Conservation (phyloP, 1,140 invertebrate genomes). For the Camponotus floridanus region DNA sequence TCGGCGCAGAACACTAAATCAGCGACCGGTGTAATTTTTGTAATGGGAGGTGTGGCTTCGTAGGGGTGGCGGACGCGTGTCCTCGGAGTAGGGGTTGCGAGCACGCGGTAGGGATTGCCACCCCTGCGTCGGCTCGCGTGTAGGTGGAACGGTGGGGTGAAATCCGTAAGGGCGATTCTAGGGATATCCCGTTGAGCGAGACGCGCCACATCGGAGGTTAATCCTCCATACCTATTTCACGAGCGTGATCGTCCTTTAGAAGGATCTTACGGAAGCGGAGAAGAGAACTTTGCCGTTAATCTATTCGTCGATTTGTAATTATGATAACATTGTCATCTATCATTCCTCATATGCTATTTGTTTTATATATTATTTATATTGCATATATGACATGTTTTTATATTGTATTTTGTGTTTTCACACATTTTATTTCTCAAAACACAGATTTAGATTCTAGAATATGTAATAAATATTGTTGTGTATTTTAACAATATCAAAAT, state of each 20-base stretch:
- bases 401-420: background rate
- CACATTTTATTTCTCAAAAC: background rate
- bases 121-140: slow-evolving; percentile 70
- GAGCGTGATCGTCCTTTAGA: slow-evolving; percentile 36
- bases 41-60: slow-evolving; percentile 86
- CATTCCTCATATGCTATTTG: background rate
- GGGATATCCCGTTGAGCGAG: slow-evolving; percentile 67
- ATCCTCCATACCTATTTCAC: slow-evolving; percentile 72
- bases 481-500: background rate
- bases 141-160: slow-evolving; percentile 58
- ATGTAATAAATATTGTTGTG: background rate
- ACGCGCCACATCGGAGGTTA: slow-evolving; percentile 71
- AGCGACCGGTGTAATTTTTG: slow-evolving; percentile 86
- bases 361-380: background rate
- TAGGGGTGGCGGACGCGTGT: slow-evolving; percentile 73
- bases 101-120: slow-evolving; percentile 58
- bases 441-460: background rate
- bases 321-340: background rate
- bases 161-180: slow-evolving; percentile 72
- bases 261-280: background rate
- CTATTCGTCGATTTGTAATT: slow-evolving; percentile 34
- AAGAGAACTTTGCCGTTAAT: background rate
- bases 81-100: slow-evolving; percentile 53
- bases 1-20: slow-evolving; percentile 85
- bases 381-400: too few relatives aligned